These are phyloP conservation scores for Linepithema humile DNA, from an alignment of 1,140 invertebrate species.

Conservation along the genomic window DNA sequence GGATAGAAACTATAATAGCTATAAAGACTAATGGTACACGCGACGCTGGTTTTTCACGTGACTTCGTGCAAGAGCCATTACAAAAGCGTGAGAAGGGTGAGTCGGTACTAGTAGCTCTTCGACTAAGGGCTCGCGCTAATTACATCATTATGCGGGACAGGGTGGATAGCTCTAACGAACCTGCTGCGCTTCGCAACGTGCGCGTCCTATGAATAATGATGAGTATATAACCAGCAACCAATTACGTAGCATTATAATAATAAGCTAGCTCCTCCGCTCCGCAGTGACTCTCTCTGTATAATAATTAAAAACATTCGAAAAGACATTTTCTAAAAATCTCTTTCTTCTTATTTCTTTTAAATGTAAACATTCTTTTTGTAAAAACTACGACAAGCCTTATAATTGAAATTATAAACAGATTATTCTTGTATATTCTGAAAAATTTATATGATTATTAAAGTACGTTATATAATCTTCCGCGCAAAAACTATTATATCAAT, in stretches of 20 bases:
- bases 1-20: slow-evolving; percentile 63
- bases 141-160: slow-evolving; percentile 80
- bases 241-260: slow-evolving; percentile 75
- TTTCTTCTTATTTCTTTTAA: no score
- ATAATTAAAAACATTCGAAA: slow-evolving; percentile 69
- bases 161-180: slow-evolving; percentile 76
- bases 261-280: slow-evolving; percentile 37
- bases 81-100: slow-evolving; percentile 73
- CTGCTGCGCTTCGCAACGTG: slow-evolving; percentile 66
- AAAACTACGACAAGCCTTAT: no score
- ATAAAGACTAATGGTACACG: slow-evolving; percentile 67
- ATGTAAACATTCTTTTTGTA: no score
- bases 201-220: slow-evolving; percentile 82
- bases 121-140: slow-evolving; percentile 75
- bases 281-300: slow-evolving; percentile 61
- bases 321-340: neutral
- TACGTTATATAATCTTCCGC: neutral
- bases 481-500: neutral
- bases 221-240: slow-evolving; percentile 77
- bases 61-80: slow-evolving; percentile 72
- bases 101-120: slow-evolving; percentile 64
- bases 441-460: neutral
- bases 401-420: no score
- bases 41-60: slow-evolving; percentile 68
- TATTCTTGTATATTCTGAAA: no score